Evolutionary conservation across 2,888 invertebrate genomes (phyloP).

Genomic region (Terebella lapidaria): DNA sequence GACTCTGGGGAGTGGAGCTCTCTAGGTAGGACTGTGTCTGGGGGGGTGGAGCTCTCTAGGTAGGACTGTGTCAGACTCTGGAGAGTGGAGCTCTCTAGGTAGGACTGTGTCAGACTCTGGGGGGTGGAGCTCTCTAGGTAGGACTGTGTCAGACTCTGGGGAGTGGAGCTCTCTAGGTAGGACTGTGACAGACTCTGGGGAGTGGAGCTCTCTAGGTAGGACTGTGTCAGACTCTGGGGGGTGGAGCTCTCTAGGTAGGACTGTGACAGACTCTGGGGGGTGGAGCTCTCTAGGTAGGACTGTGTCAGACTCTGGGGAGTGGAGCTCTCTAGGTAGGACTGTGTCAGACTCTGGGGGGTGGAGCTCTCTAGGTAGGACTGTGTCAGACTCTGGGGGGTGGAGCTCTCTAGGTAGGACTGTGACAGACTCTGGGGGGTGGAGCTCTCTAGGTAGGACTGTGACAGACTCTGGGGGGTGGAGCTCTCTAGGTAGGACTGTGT

Average conservation of each 20-base stretch:
- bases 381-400: constrained; percentile 29
- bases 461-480: constrained; percentile 29
- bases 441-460: too few relatives aligned
- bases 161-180: constrained; percentile 32
- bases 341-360: too few relatives aligned
- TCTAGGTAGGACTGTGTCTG: constrained; percentile 39
- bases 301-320: constrained; percentile 27
- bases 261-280: too few relatives aligned
- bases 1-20: constrained; percentile 27
- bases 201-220: too few relatives aligned
- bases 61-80: constrained; percentile 28
- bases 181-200: too few relatives aligned
- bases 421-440: too few relatives aligned
- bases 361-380: too few relatives aligned
- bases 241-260: constrained; percentile 32
- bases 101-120: too few relatives aligned
- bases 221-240: constrained; percentile 27
- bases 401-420: constrained; percentile 33
- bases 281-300: too few relatives aligned
- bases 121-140: too few relatives aligned
- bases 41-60: too few relatives aligned
- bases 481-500: constrained; percentile 35
- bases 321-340: constrained; percentile 33
- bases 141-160: constrained; percentile 28
- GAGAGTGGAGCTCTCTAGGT: constrained; percentile 32